A percentile compares a stretch with the other conserved stretches of the same genome.
phyloP scores from a whole-genome alignment of 2,888 invertebrate genomes.

The Lampropteryx suffumata region DNA sequence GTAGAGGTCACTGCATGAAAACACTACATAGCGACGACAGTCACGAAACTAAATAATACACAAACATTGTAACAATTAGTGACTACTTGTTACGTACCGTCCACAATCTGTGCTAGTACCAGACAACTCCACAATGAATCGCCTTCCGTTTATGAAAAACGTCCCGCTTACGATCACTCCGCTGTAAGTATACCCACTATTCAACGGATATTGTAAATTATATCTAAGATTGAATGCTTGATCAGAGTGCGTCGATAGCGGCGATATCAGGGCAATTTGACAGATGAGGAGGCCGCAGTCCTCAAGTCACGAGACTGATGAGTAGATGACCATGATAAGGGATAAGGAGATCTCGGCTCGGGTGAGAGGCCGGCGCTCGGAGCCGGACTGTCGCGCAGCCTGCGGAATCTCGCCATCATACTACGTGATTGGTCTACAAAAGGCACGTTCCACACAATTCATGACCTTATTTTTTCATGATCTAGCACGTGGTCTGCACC shows the following conservation, averaged over 20 bases:
- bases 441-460: conserved; percentile 51
- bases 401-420: conserved; percentile 42
- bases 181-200: conserved; percentile 35
- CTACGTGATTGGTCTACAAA: conserved; percentile 60
- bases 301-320: conserved; percentile 60
- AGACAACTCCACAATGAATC: conserved; percentile 35
- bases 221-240: conserved; percentile 47
- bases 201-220: conserved; percentile 41
- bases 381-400: conserved; percentile 53
- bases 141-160: conserved; percentile 37
- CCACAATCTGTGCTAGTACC: conserved; percentile 9
- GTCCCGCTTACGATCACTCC: conserved; percentile 29
- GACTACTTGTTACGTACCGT: conserved; percentile 19
- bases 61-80: too few relatives aligned
- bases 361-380: conserved; percentile 45
- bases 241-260: conserved; percentile 47
- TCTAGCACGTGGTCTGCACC: conserved; percentile 42
- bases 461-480: conserved; percentile 53
- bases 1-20: too few relatives aligned
- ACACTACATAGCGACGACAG: neutral
- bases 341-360: conserved; percentile 58
- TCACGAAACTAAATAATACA: neutral
- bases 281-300: conserved; percentile 39
- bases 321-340: conserved; percentile 58
- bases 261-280: conserved; percentile 46